Evolutionary conservation across 2,113 vertebrate species (phyloP).

Genomic region (Nipponia nippon): DNA sequence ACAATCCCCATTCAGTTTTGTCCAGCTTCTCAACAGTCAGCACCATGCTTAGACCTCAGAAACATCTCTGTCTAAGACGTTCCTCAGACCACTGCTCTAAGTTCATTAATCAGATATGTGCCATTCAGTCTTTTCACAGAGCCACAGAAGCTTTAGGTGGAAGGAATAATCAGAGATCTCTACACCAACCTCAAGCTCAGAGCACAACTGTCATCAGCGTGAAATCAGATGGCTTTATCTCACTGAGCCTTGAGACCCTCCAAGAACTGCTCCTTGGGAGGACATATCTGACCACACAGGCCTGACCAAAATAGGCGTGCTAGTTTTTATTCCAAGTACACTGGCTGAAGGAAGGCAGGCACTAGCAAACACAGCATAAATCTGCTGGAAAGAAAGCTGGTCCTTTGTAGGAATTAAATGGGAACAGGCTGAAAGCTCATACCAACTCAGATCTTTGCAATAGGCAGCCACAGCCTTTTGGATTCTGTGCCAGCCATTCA

Average conservation of each 20-base stretch:
- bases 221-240: background rate
- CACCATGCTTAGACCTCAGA: background rate
- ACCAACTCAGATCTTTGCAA: background rate
- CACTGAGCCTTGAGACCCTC: background rate
- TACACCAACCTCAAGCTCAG: background rate
- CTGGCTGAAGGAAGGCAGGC: background rate
- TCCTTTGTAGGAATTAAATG: background rate
- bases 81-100: background rate
- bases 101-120: background rate
- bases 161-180: background rate
- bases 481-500: constrained; percentile 19
- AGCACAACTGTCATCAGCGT: background rate
- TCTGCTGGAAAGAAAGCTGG: background rate
- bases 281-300: background rate
- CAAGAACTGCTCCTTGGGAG: background rate
- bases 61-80: background rate
- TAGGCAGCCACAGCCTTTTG: background rate
- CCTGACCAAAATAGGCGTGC: background rate
- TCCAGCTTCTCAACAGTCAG: background rate
- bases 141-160: background rate
- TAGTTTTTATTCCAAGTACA: background rate
- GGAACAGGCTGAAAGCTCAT: background rate
- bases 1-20: background rate
- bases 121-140: background rate
- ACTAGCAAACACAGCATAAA: background rate